Base-by-base conservation (phyloP, 2,797 vertebrate species). In the Smutsia temminckii region DNA sequence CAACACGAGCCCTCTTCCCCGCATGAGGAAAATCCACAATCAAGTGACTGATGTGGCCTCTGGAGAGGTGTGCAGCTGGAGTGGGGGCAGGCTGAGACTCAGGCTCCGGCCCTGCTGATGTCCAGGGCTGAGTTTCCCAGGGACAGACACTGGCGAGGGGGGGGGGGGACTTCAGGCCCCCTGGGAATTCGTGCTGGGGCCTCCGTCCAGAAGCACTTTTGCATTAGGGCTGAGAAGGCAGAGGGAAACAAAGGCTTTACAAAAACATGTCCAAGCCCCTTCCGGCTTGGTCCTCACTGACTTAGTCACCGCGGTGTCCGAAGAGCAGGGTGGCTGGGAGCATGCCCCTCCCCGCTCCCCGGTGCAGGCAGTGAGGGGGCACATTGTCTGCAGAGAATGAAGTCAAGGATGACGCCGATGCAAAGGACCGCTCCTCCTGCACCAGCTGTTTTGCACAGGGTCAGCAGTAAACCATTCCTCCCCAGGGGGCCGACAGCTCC, bases 221-320 rank as follows among this genome's bases (percentile, higher is more conserved):
- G 61, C 85, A 93, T 79, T 32, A 83, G 79, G 34, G 25, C 13
- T 63, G 64, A 59, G 64, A 57, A 94, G 34, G 46, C 53, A 71
- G 57, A 90, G 37, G 57, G 53, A 59, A 96, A 84, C 40, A 81
- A 91, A 94, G 57, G 23, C 37, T 85, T 74, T 88, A 34, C 40
- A 77, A 92, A 83, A 83, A 6, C 46, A 55, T 63, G 66, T 88
- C 53, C 46, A 3, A 93, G 92, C 49, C 29, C 17, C n/a, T 86
- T 71, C 85, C 4, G 1, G 34, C 40, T 46, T 75, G 17, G 25
- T 85, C 66, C 40, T 89, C 63, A 29, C 57, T 61, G 42, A 61
- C 72, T 68, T 37, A 40, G 63, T 93, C 51, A 49, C 49, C 69
- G 79, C 0, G 6, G 34, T 53, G n/a, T 17, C 32, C 14, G 40